phyloP scores from a whole-genome alignment of 2,113 vertebrate genomes.

The Siniperca chuatsi region DNA sequence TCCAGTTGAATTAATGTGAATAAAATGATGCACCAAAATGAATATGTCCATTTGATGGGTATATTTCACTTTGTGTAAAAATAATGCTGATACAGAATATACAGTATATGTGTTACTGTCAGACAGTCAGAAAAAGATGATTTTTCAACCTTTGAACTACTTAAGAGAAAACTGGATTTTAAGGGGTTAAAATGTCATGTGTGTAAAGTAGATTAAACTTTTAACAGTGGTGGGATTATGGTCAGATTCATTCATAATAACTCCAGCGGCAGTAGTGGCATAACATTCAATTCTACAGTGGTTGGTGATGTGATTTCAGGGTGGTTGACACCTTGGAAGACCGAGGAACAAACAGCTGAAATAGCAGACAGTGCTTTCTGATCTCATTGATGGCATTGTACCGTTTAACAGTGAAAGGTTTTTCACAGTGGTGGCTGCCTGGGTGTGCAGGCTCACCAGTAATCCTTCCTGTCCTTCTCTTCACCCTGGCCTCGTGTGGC shows the following conservation, averaged over 20 bases:
- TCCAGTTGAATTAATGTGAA: background rate
- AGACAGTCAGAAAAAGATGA: background rate
- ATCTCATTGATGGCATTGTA: background rate
- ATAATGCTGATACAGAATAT: background rate
- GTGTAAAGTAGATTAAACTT: background rate
- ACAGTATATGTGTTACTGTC: background rate
- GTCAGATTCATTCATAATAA: background rate
- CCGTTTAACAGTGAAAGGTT: background rate
- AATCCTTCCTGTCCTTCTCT: slow-evolving; percentile 33
- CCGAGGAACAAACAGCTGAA: background rate
- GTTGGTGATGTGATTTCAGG: background rate
- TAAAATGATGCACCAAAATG: background rate
- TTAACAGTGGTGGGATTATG: background rate
- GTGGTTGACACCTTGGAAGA: background rate
- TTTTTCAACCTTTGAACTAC: background rate
- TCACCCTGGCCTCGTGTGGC: slow-evolving; percentile 24
- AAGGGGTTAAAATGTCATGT: background rate
- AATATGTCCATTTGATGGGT: background rate
- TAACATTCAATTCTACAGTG: background rate
- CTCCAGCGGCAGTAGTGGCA: background rate
- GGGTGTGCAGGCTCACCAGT: slow-evolving; percentile 11
- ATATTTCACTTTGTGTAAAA: background rate
- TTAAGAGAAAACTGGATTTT: background rate
- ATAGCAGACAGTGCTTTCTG: background rate
- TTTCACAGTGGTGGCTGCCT: background rate